Conservation (phyloP, 2,113 vertebrate genomes). For the Clinocottus analis region DNA sequence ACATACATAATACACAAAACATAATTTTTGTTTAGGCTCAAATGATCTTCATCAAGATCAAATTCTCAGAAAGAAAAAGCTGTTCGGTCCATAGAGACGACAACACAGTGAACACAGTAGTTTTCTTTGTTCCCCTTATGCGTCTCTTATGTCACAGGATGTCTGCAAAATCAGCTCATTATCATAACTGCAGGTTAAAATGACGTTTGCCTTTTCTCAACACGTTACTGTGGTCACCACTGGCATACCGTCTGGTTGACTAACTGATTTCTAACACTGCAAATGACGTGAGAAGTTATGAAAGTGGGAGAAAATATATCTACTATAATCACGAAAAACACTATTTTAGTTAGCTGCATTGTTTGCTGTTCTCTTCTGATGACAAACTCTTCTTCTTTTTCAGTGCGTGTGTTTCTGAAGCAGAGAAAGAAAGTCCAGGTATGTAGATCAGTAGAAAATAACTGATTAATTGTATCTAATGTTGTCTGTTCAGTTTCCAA, state of each 20-base stretch:
- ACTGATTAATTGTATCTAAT: not conserved
- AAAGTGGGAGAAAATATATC: not conserved
- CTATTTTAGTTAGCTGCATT: not conserved
- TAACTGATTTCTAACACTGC: not conserved
- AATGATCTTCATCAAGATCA: not conserved
- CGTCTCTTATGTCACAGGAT: not conserved
- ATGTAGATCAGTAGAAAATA: constrained; percentile 31
- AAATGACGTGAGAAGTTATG: not conserved
- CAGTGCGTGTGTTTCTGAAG: constrained; percentile 89
- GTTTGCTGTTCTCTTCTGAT: constrained; percentile 11
- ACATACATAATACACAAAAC: not conserved
- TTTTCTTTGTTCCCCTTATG: not conserved
- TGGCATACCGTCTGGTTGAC: not conserved
- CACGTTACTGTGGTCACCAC: no score
- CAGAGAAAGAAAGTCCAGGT: constrained; percentile 88
- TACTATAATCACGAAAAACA: not conserved
- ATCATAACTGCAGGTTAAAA: not conserved
- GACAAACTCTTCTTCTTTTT: constrained; percentile 14
- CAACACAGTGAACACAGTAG: not conserved
- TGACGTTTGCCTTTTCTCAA: not conserved
- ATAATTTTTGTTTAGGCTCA: not conserved
- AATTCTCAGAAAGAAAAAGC: not conserved
- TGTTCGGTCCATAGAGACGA: not conserved
- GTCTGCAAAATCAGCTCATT: not conserved
- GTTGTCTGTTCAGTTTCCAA: not conserved